Percentiles rank a stretch among this genome's conserved stretches.
phyloP scores from a whole-genome alignment of 2,113 vertebrate species.

The Eolophus roseicapilla region DNA sequence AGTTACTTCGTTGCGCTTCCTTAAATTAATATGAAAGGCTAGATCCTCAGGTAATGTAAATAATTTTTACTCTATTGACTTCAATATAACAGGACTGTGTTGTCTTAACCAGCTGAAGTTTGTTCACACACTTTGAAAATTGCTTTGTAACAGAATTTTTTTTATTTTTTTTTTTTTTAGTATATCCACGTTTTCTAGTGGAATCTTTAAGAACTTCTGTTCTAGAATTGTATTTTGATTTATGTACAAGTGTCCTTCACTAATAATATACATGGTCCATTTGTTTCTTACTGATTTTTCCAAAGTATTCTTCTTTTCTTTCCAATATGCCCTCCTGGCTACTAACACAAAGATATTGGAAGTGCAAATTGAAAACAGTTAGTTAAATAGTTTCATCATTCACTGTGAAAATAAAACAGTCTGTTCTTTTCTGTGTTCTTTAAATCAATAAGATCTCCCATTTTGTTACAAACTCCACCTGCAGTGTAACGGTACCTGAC shows the following conservation, averaged over 20 bases:
- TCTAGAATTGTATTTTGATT: background rate
- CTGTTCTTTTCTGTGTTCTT: background rate
- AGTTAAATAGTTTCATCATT: conserved; percentile 5
- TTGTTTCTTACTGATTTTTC: conserved; percentile 25
- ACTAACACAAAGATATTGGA: background rate
- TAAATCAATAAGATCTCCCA: conserved; percentile 7
- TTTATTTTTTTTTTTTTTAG: background rate
- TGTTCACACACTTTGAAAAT: background rate
- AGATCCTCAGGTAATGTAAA: background rate
- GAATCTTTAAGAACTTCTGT: background rate
- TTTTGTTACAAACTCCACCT: background rate
- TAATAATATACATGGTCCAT: background rate
- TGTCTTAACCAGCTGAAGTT: background rate
- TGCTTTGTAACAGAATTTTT: background rate
- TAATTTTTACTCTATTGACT: background rate
- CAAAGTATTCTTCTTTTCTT: background rate
- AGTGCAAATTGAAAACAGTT: conserved; percentile 41
- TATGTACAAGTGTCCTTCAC: background rate
- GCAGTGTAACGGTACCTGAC: background rate
- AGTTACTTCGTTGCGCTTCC: background rate
- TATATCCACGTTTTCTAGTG: background rate
- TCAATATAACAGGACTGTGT: background rate
- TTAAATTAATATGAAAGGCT: background rate
- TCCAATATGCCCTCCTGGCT: background rate
- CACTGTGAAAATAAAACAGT: background rate